phyloP scores from a whole-genome alignment of 2,113 vertebrate genomes.

The Malaclemys terrapin region DNA sequence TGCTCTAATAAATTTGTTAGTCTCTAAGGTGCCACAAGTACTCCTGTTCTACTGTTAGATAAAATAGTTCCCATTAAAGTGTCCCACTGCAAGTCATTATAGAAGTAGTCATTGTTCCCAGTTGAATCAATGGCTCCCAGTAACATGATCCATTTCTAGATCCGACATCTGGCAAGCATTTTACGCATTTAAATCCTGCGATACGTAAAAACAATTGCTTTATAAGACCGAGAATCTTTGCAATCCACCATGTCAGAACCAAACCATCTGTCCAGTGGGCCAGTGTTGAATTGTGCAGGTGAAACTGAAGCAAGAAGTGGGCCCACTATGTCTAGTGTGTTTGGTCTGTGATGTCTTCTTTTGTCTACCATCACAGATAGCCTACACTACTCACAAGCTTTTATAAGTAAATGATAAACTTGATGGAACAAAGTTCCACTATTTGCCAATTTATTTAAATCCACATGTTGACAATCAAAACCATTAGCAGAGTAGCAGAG shows the following conservation, averaged over 20 bases:
- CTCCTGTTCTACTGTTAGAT: background rate
- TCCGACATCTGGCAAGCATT: constrained; percentile 79
- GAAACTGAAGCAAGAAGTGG: constrained; percentile 6
- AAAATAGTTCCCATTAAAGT: background rate
- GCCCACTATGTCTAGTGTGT: constrained; percentile 29
- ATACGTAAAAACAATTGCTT: constrained; percentile 83
- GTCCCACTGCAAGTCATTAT: accelerated
- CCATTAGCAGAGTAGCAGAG: background rate
- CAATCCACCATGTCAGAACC: constrained; percentile 83
- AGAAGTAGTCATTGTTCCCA: constrained; percentile 52
- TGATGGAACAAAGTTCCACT: background rate
- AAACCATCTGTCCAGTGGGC: constrained; percentile 81
- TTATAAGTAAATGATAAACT: background rate
- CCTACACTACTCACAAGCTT: background rate
- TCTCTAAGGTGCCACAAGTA: too few relatives aligned
- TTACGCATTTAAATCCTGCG: constrained; percentile 76
- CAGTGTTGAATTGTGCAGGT: constrained; percentile 8
- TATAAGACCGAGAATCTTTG: constrained; percentile 80
- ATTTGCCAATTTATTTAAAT: background rate
- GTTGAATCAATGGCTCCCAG: constrained; percentile 55
- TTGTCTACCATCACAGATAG: constrained; percentile 9
- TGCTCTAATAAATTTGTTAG: too few relatives aligned
- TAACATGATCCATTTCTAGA: constrained; percentile 68
- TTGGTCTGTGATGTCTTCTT: constrained; percentile 61
- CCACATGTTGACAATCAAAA: background rate